Evolutionary conservation across 2,888 invertebrate species (phyloP).

Genomic region (Pammene aurita): DNA sequence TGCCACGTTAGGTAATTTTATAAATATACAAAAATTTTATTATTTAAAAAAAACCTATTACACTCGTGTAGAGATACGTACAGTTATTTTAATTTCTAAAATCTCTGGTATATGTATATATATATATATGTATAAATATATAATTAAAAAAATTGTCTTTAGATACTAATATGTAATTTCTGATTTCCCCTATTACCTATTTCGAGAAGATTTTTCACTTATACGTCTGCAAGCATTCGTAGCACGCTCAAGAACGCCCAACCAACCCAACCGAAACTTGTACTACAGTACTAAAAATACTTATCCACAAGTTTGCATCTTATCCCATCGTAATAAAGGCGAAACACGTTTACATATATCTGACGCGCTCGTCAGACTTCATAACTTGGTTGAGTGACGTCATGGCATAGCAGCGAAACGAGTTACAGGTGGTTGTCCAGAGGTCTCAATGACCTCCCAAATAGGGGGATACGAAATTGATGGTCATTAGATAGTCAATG

Average conservation of each 20-base stretch:
- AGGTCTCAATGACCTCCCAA: constrained; percentile 61
- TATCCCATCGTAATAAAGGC: background rate
- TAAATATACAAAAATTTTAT: too few relatives aligned
- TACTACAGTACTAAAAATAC: constrained; percentile 47
- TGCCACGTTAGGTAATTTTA: too few relatives aligned
- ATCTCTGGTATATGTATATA: too few relatives aligned
- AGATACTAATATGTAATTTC: too few relatives aligned
- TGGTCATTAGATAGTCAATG: background rate
- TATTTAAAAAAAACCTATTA: too few relatives aligned
- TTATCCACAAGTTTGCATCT: background rate
- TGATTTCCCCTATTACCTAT: too few relatives aligned
- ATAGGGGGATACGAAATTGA: constrained; percentile 39
- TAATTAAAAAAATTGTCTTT: too few relatives aligned
- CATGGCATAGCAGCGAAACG: constrained; percentile 70
- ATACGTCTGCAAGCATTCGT: background rate
- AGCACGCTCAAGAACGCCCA: constrained; percentile 58
- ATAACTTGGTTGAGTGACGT: constrained; percentile 61
- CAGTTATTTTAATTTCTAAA: too few relatives aligned
- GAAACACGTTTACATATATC: background rate
- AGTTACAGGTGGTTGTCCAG: constrained; percentile 71
- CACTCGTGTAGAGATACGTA: too few relatives aligned
- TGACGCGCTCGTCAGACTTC: background rate
- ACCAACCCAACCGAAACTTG: constrained; percentile 67
- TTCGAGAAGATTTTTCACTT: too few relatives aligned
- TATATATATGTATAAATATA: too few relatives aligned